phyloP scores from a whole-genome alignment of 2,113 vertebrate species.

The Rhinichthys klamathensis region DNA sequence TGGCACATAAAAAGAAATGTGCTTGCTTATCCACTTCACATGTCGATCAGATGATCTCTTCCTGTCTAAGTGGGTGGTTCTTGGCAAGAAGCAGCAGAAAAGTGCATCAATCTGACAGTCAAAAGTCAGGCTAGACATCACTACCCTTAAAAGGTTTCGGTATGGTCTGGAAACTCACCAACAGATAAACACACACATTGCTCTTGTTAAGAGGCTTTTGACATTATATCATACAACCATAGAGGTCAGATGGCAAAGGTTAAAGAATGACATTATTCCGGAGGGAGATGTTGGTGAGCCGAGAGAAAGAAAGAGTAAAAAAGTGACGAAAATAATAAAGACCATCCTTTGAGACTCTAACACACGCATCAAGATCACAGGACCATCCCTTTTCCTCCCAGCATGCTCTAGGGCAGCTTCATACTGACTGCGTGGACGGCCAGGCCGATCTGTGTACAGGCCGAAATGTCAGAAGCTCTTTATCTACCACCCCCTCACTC shows the following conservation, averaged over 20 bases:
- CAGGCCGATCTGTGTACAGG: slow-evolving; percentile 17
- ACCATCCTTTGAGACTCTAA: slow-evolving; percentile 18
- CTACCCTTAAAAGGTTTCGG: background rate
- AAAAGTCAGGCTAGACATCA: background rate
- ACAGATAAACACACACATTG: background rate
- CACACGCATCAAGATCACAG: slow-evolving; percentile 30
- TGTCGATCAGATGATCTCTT: background rate
- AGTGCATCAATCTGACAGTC: background rate
- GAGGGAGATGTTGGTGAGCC: background rate
- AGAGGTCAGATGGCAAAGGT: background rate
- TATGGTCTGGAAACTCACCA: background rate
- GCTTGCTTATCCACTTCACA: background rate
- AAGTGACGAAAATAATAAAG: slow-evolving; percentile 18
- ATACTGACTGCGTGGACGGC: background rate
- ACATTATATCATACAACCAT: slow-evolving; percentile 10
- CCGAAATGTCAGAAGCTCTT: slow-evolving; percentile 30
- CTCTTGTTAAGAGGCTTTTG: slow-evolving; percentile 6
- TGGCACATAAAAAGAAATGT: background rate
- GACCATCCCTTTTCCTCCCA: slow-evolving; percentile 27
- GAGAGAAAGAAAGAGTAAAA: background rate
- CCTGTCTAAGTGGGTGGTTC: background rate
- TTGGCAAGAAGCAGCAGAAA: background rate
- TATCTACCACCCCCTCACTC: slow-evolving; percentile 27
- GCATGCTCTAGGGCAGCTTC: slow-evolving; percentile 35
- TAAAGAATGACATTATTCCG: background rate